Conservation (phyloP, 2,797 vertebrate species). For the Crypturellus tataupa region DNA sequence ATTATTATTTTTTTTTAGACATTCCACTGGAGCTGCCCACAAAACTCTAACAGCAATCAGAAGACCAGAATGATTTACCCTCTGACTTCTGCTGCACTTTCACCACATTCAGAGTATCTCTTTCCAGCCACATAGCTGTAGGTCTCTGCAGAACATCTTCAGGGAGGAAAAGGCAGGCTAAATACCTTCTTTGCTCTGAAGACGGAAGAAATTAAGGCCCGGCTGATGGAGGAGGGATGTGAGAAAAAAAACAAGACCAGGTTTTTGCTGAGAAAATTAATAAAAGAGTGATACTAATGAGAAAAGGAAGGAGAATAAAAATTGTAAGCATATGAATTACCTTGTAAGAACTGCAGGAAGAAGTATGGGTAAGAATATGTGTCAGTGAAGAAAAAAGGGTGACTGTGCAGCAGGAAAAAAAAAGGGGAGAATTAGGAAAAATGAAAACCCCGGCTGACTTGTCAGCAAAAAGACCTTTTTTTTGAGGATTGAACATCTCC, state of each 20-base stretch:
- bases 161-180: neutral
- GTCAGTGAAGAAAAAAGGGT: neutral
- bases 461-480: neutral
- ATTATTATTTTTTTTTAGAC: conserved; percentile 83
- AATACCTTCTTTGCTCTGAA: neutral
- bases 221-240: neutral
- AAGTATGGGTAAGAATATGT: neutral
- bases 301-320: neutral
- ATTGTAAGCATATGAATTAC: neutral
- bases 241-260: neutral
- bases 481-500: fast-evolving
- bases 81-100: neutral
- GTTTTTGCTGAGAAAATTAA: neutral
- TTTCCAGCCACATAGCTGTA: neutral
- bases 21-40: conserved; percentile 88
- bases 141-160: neutral
- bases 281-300: no score
- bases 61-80: neutral
- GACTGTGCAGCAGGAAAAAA: neutral
- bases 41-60: conserved; percentile 76
- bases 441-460: neutral
- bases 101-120: neutral
- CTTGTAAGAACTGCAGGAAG: neutral
- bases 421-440: neutral
- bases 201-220: neutral